Evolutionary conservation across 2,888 invertebrate genomes (phyloP).

Genomic region (Epiblema foenella): DNA sequence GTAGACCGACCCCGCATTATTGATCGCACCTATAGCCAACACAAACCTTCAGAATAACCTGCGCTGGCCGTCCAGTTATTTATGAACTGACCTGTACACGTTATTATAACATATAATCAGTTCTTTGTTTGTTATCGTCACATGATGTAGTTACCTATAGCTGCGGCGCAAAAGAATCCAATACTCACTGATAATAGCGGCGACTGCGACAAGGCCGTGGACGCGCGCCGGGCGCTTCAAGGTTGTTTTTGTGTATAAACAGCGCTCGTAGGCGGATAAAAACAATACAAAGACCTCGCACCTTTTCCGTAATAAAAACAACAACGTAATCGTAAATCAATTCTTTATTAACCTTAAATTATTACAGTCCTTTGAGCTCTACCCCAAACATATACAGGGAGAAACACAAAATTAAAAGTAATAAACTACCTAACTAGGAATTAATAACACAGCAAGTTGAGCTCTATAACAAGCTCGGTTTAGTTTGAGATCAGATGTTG

Average conservation of each 20-base stretch:
- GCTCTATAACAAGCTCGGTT: constrained; percentile 80
- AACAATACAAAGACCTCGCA: constrained; percentile 47
- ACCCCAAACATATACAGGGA: constrained; percentile 47
- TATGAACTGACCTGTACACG: background rate
- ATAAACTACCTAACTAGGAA: constrained; percentile 77
- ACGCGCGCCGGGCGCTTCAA: constrained; percentile 62
- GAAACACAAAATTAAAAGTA: constrained; percentile 70
- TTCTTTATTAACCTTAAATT: constrained; percentile 74
- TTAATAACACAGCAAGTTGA: constrained; percentile 80
- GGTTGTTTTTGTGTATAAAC: constrained; percentile 83
- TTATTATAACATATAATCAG: background rate
- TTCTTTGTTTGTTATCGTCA: constrained; percentile 36
- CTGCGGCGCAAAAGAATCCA: constrained; percentile 54
- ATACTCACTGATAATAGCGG: constrained; percentile 52
- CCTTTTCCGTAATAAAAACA: constrained; percentile 57
- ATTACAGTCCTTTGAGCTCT: constrained; percentile 72
- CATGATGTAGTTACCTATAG: constrained; percentile 22
- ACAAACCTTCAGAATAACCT: constrained; percentile 1
- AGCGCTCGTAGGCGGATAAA: constrained; percentile 51
- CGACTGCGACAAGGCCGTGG: constrained; percentile 50
- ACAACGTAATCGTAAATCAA: constrained; percentile 55
- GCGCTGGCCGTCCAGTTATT: constrained; percentile 18
- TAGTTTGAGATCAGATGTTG: constrained; percentile 76
- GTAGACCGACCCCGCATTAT: background rate
- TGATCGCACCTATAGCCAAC: constrained; percentile 10